Evolutionary conservation across 2,113 vertebrate genomes (phyloP), one percentile per base, ranked within the genome.

Genomic region (Phyllopteryx taeniolatus): DNA sequence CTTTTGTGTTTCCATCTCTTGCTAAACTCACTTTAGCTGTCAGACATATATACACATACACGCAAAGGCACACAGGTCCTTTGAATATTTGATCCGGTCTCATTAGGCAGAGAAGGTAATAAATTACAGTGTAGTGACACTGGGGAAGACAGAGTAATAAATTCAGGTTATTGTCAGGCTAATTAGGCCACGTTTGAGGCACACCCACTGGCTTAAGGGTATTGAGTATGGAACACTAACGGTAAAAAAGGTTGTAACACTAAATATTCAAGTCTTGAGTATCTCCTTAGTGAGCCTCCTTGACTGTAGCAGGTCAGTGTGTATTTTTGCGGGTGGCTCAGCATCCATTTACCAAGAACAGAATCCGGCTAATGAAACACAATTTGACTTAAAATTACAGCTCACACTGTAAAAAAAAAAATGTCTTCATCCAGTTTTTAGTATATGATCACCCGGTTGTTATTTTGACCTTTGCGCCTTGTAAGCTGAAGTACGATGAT

Each of bases 11-110:
- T 83, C 76, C 11, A 68, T 67, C 63, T 75, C 53, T 35, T 56
- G 69, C 72, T 35, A 60, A 65, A 72, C 69, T 75, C 8, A 56
- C 74, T 56, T 71, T 27, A 63, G 63, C 79, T 49, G 71, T 86
- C 80, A 68, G 63, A 46, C 27, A 27, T 27, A 27, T 27, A 27
- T 27, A 27, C 27, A 27, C 27, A 27, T 1, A 27, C 70, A 72
- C 44, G 14, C 49, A 27, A 49, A 61, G 17, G 63, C 35, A 46
- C 35, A 46, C 20, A 65, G n/a, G 63, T 83, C 80, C 84, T 82
- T 71, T 87, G 79, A 86, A 90, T 89, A 87, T 91, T 89, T 91
- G 80, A 91, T 86, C 83, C 81, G 78, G 81, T 78, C 88, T 90
- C 84, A 88, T 89, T 89, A 87, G 68, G 64, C 53, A 65, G 67